These are phyloP conservation scores for Galbula dea DNA, from an alignment of 2,113 vertebrate genomes.

Conservation along the genomic window DNA sequence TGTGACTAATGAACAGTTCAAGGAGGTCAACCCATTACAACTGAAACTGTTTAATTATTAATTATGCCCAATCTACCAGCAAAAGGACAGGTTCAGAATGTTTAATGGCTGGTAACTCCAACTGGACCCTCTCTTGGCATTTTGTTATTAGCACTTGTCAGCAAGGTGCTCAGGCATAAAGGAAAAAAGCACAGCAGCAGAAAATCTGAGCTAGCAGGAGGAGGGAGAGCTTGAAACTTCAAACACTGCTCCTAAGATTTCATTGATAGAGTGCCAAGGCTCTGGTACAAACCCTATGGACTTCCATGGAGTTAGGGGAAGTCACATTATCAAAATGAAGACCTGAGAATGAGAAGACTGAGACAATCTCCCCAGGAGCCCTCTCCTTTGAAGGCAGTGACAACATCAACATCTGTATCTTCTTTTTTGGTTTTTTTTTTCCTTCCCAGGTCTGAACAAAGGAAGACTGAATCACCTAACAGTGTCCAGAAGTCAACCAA, in stretches of 20 bases:
- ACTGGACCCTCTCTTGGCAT: constrained; percentile 75
- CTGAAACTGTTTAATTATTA: constrained; percentile 92
- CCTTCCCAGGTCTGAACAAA: background rate
- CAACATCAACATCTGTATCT: background rate
- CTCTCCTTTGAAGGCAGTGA: background rate
- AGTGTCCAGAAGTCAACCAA: background rate
- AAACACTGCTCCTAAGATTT: constrained; percentile 42
- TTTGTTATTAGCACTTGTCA: constrained; percentile 82
- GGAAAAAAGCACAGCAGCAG: constrained; percentile 67
- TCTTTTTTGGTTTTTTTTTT: fast-evolving
- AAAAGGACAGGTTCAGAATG: constrained; percentile 88
- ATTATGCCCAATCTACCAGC: constrained; percentile 93
- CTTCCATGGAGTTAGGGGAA: background rate
- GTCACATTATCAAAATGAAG: background rate
- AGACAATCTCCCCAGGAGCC: background rate
- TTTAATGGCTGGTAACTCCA: constrained; percentile 77
- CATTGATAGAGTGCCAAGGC: constrained; percentile 25
- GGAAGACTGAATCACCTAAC: background rate
- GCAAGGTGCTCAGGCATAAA: constrained; percentile 81
- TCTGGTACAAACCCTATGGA: background rate
- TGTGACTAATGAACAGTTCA: constrained; percentile 95
- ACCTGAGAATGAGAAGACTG: background rate
- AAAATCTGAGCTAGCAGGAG: constrained; percentile 25
- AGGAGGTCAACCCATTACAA: constrained; percentile 94
- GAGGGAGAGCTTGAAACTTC: constrained; percentile 7